Evolutionary conservation across 2,113 vertebrate species (phyloP).

Genomic region (Mormyrus iriodes): DNA sequence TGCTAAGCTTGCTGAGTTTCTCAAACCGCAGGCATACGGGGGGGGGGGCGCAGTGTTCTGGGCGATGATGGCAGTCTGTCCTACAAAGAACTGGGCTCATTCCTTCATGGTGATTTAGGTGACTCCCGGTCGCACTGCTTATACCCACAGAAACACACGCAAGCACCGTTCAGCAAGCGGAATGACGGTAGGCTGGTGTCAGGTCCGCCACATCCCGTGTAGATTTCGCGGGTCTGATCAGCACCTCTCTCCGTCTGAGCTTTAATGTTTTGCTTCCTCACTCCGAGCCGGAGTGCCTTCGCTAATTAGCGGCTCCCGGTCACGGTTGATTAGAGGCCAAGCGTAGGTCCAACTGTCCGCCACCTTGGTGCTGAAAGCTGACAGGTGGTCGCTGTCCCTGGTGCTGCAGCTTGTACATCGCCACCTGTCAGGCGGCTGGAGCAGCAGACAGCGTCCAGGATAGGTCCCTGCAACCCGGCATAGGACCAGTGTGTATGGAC

Average conservation of each 20-base stretch:
- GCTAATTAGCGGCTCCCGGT: neutral
- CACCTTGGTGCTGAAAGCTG: neutral
- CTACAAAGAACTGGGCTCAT: neutral
- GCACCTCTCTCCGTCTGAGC: neutral
- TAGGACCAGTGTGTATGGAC: neutral
- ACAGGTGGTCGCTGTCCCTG: neutral
- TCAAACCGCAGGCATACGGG: neutral
- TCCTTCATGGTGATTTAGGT: neutral
- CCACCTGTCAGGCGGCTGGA: neutral
- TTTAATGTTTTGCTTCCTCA: neutral
- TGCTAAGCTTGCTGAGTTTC: neutral
- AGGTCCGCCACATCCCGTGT: neutral
- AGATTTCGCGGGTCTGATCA: neutral
- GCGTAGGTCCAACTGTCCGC: neutral
- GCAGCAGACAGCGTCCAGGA: neutral
- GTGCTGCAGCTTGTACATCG: neutral
- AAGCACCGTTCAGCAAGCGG: neutral
- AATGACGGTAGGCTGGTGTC: neutral
- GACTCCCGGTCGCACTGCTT: neutral
- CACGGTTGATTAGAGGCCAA: neutral
- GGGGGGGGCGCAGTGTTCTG: neutral
- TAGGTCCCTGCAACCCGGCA: neutral
- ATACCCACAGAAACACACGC: neutral
- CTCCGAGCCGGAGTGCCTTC: neutral
- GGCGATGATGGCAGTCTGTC: neutral